These are phyloP conservation scores for Matsumyia berberina DNA, from an alignment of 2,888 invertebrate species.

Conservation along the genomic window DNA sequence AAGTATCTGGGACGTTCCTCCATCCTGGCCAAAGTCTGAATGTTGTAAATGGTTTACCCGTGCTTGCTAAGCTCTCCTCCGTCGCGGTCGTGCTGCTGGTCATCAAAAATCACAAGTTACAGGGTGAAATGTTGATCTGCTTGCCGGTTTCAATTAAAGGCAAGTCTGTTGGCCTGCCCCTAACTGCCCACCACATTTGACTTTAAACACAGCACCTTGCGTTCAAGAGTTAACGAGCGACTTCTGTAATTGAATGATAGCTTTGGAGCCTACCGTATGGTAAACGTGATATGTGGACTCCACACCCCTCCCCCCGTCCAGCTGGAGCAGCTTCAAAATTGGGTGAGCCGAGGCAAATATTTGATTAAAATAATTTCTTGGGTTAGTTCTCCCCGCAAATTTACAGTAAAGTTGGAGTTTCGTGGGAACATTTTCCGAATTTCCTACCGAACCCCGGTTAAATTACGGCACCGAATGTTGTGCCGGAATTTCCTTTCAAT, in stretches of 20 bases:
- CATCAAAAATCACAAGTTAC: slow-evolving; percentile 70
- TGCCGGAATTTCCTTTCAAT: slow-evolving; percentile 49
- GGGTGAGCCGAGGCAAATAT: slow-evolving; percentile 51
- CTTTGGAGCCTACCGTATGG: slow-evolving; percentile 32
- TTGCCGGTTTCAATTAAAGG: slow-evolving; percentile 68
- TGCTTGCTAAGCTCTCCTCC: slow-evolving; percentile 54
- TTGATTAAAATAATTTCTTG: slow-evolving; percentile 71
- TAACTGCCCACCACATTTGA: not conserved
- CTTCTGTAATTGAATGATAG: slow-evolving; percentile 61
- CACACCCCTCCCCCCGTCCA: not conserved
- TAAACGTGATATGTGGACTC: slow-evolving; percentile 14
- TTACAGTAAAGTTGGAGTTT: slow-evolving; percentile 26
- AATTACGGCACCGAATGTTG: slow-evolving; percentile 41
- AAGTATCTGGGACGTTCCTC: slow-evolving; percentile 55
- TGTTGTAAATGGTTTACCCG: slow-evolving; percentile 44
- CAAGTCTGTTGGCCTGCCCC: not conserved
- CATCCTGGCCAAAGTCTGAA: slow-evolving; percentile 33
- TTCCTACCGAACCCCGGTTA: slow-evolving; percentile 17
- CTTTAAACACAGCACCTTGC: not conserved
- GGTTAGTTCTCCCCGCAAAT: slow-evolving; percentile 41
- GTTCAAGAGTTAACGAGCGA: slow-evolving; percentile 12
- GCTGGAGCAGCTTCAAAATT: slow-evolving; percentile 4
- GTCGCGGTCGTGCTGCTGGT: slow-evolving; percentile 58
- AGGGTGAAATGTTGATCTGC: slow-evolving; percentile 47
- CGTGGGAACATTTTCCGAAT: slow-evolving; percentile 30